Base-by-base conservation (phyloP, 2,797 vertebrate genomes). In the Sorex maritimensis region DNA sequence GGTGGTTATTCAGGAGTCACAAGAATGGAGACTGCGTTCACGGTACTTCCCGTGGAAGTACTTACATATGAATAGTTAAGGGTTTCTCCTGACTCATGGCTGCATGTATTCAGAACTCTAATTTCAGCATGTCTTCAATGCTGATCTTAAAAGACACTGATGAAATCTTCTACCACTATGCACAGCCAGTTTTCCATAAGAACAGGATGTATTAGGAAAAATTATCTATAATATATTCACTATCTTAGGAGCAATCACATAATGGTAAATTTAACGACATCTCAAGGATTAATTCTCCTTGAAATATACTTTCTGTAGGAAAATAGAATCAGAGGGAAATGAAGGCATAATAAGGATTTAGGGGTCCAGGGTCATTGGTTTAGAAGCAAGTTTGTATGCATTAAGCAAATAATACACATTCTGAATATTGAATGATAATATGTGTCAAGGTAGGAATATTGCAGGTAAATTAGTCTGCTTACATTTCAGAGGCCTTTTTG, bases 251-350 rank as follows among this genome's bases (percentile, higher is more conserved):
- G 74, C 71, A 92, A 88, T 88, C 55, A 19, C 55, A 63, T 88
- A 63, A 85, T 65, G 61, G 79, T 85, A 69, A 67, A 81, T 72
- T 69, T 63, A 86, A 78, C 52, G 4, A 41, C 5, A 65, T 83
- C 78, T 93, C 68, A 95, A 94, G 80, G 88, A 81, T 83, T 85
- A 90, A 80, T 86, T 92, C 63, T 91, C 75, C 65, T 95, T 88
- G 79, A 86, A 89, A 94, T n/a, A 87, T 13, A 73, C 61, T 69
- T 93, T 92, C 52, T 88, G 95, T 69, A 77, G 71, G 83, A 88
- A 90, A 93, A 58, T 28, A 95, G 28, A 95, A 93, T 61, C 89
- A 93, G 55, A 79, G 78, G 49, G 34, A 88, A 67, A 90, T 38
- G n/a, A 83, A 85, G 26, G 61, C 74, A 78, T 84, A 90, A 90